Conservation (phyloP, 2,797 vertebrate species). For the Halcyon smyrnensis region DNA sequence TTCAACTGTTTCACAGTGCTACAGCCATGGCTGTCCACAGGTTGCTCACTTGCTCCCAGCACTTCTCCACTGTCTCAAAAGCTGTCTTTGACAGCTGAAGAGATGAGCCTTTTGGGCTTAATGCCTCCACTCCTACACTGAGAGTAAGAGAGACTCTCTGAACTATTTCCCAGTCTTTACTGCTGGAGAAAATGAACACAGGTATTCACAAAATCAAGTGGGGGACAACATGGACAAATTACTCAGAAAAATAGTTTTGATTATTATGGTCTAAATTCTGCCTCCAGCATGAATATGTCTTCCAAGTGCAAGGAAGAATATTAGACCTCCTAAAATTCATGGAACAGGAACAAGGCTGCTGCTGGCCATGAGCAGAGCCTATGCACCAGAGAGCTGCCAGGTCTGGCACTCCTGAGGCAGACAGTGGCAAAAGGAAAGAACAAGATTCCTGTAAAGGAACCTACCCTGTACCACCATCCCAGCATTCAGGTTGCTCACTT, state of each 20-base stretch:
- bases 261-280: neutral
- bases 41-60: neutral
- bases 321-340: neutral
- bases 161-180: neutral
- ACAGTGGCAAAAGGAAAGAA: neutral
- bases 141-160: neutral
- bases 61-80: neutral
- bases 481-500: neutral
- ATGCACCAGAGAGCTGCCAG: neutral
- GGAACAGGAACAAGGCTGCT: neutral
- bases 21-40: neutral
- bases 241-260: neutral
- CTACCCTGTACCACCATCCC: neutral
- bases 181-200: neutral
- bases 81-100: neutral
- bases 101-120: neutral
- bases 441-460: neutral
- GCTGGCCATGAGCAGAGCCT: neutral
- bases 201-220: neutral
- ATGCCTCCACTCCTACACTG: neutral
- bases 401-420: neutral
- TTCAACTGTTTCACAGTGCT: neutral
- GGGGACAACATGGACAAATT: neutral
- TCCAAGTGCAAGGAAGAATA: neutral
- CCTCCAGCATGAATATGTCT: neutral